These are phyloP conservation scores for Drosophila testacea DNA, from an alignment of 2,888 invertebrate genomes.

Conservation along the genomic window DNA sequence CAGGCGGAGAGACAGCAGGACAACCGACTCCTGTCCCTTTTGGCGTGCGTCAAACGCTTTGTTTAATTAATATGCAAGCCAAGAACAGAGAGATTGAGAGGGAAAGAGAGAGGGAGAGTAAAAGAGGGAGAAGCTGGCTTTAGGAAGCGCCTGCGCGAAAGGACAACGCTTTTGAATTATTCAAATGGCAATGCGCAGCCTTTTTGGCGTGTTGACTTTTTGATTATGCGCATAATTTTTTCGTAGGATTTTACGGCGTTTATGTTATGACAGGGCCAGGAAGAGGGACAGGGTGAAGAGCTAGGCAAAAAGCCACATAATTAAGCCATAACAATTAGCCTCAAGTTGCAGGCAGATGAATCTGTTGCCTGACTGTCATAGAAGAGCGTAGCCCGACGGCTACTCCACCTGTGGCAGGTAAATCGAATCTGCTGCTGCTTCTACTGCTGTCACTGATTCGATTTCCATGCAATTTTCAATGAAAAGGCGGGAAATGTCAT, in stretches of 20 bases:
- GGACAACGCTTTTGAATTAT: slow-evolving; percentile 82
- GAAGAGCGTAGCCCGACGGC: neutral
- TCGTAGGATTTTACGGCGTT: slow-evolving; percentile 42
- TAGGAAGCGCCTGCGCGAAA: slow-evolving; percentile 75
- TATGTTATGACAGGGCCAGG: slow-evolving; percentile 55
- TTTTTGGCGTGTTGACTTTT: slow-evolving; percentile 78
- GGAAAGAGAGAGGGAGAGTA: slow-evolving; percentile 5
- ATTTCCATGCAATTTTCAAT: slow-evolving; percentile 81
- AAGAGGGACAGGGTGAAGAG: neutral
- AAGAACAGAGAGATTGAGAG: slow-evolving; percentile 18
- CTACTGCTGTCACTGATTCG: slow-evolving; percentile 63
- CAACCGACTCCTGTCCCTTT: slow-evolving; percentile 43
- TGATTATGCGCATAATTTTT: slow-evolving; percentile 84
- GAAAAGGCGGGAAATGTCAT: slow-evolving; percentile 70
- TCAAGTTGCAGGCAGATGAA: slow-evolving; percentile 25
- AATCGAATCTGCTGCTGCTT: slow-evolving; percentile 68
- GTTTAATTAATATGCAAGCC: slow-evolving; percentile 81
- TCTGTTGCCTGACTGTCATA: neutral
- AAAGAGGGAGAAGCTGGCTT: slow-evolving; percentile 12
- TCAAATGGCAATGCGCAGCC: slow-evolving; percentile 72
- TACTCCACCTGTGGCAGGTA: slow-evolving; percentile 7
- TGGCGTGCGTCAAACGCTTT: slow-evolving; percentile 77
- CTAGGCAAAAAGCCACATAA: slow-evolving; percentile 52
- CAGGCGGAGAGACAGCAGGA: slow-evolving; percentile 68
- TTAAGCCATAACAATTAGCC: slow-evolving; percentile 78